These are phyloP conservation scores for Lasius platythorax DNA, from an alignment of 2,888 invertebrate species.

Conservation along the genomic window DNA sequence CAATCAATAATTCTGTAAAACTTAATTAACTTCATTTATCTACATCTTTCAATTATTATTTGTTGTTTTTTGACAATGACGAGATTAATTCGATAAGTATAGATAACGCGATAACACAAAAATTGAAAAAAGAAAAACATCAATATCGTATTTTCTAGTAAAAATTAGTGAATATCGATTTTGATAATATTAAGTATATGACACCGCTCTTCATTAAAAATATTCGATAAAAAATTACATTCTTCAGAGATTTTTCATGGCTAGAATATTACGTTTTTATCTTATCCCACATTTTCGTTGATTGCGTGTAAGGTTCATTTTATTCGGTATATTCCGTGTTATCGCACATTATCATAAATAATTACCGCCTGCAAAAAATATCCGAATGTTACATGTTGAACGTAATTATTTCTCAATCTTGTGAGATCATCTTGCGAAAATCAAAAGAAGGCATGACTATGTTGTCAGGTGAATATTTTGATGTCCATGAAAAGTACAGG, in stretches of 20 bases:
- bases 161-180: not conserved
- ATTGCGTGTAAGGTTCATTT: conserved; percentile 2
- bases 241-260: not conserved
- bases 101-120: not conserved
- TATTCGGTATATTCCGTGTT: not conserved
- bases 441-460: not conserved
- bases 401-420: conserved; percentile 2
- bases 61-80: not conserved
- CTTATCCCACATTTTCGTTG: not conserved
- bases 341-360: not conserved
- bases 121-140: not conserved
- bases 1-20: not conserved
- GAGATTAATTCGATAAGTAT: too few species aligned
- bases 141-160: not conserved
- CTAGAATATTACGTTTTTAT: not conserved
- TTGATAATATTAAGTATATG: not conserved
- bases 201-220: not conserved
- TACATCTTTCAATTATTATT: not conserved
- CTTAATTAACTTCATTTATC: not conserved
- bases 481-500: conserved; percentile 15
- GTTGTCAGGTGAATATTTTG: conserved; percentile 6
- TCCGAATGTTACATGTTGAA: conserved; percentile 1
- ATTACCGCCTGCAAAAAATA: conserved; percentile 1
- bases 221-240: not conserved
- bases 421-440: not conserved